phyloP scores from a whole-genome alignment of 2,888 invertebrate genomes.

The Rhamnusium bicolor region DNA sequence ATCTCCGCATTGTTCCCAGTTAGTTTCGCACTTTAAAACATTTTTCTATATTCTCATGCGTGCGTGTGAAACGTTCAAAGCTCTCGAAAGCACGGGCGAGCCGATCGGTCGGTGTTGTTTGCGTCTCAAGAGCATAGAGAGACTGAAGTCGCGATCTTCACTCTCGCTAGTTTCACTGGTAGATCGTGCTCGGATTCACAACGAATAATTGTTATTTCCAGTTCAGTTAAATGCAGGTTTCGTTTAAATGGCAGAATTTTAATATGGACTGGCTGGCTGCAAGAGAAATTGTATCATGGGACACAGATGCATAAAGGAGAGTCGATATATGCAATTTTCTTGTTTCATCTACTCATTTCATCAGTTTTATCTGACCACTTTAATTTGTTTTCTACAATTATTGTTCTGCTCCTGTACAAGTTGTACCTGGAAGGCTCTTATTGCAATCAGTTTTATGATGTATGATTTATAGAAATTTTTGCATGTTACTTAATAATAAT shows the following conservation, averaged over 20 bases:
- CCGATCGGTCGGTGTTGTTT: not conserved
- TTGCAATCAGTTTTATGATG: not conserved
- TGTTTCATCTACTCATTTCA: not conserved
- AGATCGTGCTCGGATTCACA: constrained; percentile 20
- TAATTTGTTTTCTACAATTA: too few species aligned
- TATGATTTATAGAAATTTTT: not conserved
- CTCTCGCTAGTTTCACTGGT: constrained; percentile 21
- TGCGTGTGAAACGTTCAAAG: not conserved
- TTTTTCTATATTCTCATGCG: not conserved
- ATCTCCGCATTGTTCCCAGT: constrained; percentile 12
- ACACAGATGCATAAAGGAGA: not conserved
- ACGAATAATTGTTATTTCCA: constrained; percentile 11
- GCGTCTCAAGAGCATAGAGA: constrained; percentile 4
- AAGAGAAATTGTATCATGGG: not conserved
- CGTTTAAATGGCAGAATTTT: not conserved
- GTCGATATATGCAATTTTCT: not conserved
- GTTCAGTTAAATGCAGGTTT: constrained; percentile 9
- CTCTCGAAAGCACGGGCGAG: not conserved
- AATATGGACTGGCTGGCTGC: constrained; percentile 3
- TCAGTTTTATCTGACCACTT: not conserved
- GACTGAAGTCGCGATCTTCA: constrained; percentile 20
- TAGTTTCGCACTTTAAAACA: not conserved
- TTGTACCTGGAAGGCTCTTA: not conserved
- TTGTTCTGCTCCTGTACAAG: not conserved
- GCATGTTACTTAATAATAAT: not conserved